Evolutionary conservation across 1,140 invertebrate species (phyloP).

Genomic region (Aporrectodea caliginosa): DNA sequence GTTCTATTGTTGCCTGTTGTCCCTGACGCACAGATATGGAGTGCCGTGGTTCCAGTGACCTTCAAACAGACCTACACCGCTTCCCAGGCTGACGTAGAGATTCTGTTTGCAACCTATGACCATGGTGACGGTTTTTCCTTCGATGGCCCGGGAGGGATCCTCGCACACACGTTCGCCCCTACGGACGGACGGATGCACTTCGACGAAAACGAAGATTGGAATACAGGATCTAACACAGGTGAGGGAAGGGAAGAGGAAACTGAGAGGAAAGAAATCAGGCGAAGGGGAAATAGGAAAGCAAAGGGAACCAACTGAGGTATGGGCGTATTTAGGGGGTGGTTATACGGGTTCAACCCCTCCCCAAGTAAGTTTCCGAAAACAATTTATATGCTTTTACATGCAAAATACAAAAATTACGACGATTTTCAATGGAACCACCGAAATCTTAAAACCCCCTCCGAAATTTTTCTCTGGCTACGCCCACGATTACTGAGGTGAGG

Average conservation of each 20-base stretch:
- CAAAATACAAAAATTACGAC: too few species aligned
- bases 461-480: too few species aligned
- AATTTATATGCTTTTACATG: too few species aligned
- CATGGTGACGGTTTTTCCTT: conserved; percentile 77
- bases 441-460: too few species aligned
- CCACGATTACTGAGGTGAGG: too few species aligned
- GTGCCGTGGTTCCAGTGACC: conserved; percentile 5
- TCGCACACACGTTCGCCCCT: conserved; percentile 88
- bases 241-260: background rate
- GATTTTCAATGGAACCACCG: too few species aligned
- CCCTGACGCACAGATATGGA: background rate
- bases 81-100: conserved; percentile 10
- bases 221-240: background rate
- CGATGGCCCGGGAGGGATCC: conserved; percentile 63
- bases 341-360: too few species aligned
- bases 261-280: background rate
- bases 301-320: background rate
- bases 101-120: conserved; percentile 48
- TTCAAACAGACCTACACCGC: conserved; percentile 1
- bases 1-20: background rate
- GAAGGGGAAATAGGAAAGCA: background rate
- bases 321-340: background rate
- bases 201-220: conserved; percentile 77
- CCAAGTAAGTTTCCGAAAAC: too few species aligned
- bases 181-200: conserved; percentile 84